Percentiles rank a stretch among this genome's conserved stretches.
These are phyloP conservation scores for Ellobius talpinus DNA, from an alignment of 2,113 vertebrate species.

Conservation along the genomic window DNA sequence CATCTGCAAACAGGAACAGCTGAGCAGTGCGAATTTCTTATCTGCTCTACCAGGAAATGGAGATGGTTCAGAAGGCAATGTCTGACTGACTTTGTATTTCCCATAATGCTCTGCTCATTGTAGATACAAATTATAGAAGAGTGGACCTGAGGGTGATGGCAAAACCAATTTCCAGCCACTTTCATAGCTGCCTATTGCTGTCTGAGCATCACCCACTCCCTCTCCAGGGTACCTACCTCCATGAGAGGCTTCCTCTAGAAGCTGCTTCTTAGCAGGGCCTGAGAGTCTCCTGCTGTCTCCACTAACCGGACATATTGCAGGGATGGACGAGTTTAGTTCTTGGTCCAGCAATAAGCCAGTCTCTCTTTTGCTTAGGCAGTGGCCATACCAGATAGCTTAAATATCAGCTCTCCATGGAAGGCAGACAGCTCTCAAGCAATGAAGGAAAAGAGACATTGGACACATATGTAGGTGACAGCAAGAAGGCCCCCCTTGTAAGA, in stretches of 20 bases:
- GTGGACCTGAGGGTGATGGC: not conserved
- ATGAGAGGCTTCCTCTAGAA: not conserved
- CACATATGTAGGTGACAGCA: not conserved
- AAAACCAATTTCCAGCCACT: not conserved
- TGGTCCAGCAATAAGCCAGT: not conserved
- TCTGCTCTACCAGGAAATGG: conserved; percentile 6
- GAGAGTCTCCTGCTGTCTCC: not conserved
- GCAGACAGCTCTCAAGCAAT: not conserved
- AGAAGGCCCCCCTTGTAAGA: not conserved
- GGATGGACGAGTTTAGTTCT: not conserved
- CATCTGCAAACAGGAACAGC: conserved; percentile 23
- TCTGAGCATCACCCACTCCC: not conserved
- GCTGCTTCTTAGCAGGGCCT: not conserved
- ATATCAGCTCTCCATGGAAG: not conserved
- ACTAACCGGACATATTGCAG: too few relatives aligned
- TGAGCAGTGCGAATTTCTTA: not conserved
- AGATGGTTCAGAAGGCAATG: not conserved
- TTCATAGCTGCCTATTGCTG: not conserved
- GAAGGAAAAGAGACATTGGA: not conserved
- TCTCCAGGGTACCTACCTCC: not conserved
- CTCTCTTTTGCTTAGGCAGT: not conserved
- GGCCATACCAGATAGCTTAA: not conserved
- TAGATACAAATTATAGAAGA: not conserved
- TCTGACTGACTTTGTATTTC: conserved; percentile 13
- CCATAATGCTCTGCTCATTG: not conserved